Conservation (phyloP, 2,888 invertebrate species). For the Himalopsyche anomala region DNA sequence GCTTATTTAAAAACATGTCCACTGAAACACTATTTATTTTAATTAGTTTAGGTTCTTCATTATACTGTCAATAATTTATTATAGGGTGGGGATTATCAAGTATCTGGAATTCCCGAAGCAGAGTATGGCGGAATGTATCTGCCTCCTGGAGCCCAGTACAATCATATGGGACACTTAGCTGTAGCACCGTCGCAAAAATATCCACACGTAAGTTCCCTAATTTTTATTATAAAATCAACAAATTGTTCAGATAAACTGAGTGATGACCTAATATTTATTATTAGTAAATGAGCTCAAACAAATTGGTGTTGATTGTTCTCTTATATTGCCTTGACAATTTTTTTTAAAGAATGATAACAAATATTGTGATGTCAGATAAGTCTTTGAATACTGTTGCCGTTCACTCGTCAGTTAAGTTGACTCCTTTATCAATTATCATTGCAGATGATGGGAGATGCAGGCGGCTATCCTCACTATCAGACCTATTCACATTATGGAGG, state of each 20-base stretch:
- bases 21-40: not conserved
- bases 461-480: conserved; percentile 70
- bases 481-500: conserved; percentile 76
- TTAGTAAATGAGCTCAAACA: no score
- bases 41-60: not conserved
- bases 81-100: conserved; percentile 64
- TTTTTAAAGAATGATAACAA: no score
- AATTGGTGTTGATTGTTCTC: no score
- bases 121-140: conserved; percentile 76
- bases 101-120: conserved; percentile 68
- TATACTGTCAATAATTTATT: conserved; percentile 33
- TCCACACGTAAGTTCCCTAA: conserved; percentile 72
- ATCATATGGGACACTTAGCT: conserved; percentile 76
- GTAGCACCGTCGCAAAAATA: conserved; percentile 77
- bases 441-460: conserved; percentile 65
- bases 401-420: not conserved
- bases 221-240: not conserved
- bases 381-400: no score
- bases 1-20: not conserved
- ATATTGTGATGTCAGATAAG: no score
- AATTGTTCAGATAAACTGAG: not conserved
- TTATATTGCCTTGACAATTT: no score
- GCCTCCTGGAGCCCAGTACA: conserved; percentile 75
- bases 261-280: no score
- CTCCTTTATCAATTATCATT: conserved; percentile 8